Evolutionary conservation across 2,113 vertebrate genomes (phyloP).

Genomic region (Tyrannus savana): DNA sequence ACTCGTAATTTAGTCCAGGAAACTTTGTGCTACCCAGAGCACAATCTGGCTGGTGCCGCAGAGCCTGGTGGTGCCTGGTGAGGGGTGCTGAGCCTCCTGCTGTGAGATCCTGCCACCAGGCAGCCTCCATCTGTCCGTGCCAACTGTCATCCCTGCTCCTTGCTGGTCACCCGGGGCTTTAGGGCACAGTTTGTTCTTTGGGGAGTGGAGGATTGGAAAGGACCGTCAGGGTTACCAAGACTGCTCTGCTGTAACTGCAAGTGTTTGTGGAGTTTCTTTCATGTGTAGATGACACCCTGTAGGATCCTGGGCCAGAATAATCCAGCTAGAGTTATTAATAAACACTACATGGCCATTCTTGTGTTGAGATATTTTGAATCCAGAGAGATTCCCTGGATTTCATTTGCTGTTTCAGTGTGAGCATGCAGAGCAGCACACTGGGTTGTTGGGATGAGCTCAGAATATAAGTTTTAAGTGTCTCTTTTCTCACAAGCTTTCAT

Average conservation of each 20-base stretch:
- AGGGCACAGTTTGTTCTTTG: neutral
- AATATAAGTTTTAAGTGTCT: neutral
- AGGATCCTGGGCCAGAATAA: neutral
- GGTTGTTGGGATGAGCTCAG: neutral
- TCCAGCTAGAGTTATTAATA: neutral
- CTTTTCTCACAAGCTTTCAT: neutral
- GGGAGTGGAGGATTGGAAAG: neutral
- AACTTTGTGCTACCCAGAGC: neutral
- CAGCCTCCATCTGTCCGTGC: constrained; percentile 51
- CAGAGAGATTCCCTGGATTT: neutral
- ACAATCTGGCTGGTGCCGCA: neutral
- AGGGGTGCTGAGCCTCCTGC: constrained; percentile 41
- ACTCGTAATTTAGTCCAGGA: neutral
- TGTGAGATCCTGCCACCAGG: neutral
- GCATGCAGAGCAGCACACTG: neutral
- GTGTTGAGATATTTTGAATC: neutral
- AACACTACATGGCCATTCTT: neutral
- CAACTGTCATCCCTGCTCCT: neutral
- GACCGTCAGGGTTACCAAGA: neutral
- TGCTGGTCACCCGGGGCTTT: neutral
- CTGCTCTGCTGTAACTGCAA: neutral
- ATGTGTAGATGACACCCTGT: neutral
- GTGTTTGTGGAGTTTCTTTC: neutral
- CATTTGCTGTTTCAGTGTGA: neutral
- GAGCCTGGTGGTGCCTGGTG: neutral